Percentiles rank a stretch among this genome's conserved stretches.
phyloP scores from a whole-genome alignment of 2,113 vertebrate genomes.

The Tyto alba region DNA sequence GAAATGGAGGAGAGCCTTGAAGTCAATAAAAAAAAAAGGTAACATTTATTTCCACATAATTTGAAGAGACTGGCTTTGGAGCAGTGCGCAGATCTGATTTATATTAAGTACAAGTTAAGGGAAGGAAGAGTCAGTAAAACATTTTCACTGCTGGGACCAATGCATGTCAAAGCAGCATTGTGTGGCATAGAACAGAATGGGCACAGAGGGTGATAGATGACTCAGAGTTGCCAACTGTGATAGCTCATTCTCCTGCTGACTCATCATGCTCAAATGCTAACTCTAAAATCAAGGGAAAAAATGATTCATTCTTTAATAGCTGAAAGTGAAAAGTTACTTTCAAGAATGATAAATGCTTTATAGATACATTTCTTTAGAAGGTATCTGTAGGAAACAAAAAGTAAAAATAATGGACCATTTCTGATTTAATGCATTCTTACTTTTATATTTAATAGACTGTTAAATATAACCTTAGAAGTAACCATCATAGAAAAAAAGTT shows the following conservation, averaged over 20 bases:
- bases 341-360: neutral
- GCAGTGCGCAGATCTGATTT: neutral
- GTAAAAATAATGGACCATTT: neutral
- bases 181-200: neutral
- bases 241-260: neutral
- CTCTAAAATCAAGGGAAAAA: neutral
- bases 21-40: neutral
- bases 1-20: neutral
- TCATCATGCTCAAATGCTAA: neutral
- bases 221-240: neutral
- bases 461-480: neutral
- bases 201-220: neutral
- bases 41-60: neutral
- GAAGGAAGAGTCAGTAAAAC: neutral
- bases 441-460: neutral
- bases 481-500: neutral
- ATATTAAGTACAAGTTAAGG: neutral
- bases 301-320: neutral
- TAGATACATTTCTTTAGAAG: neutral
- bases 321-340: neutral
- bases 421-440: neutral
- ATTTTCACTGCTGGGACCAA: neutral
- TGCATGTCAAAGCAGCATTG: conserved; percentile 3
- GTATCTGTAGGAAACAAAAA: neutral
- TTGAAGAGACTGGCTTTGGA: neutral